Evolutionary conservation across 2,888 invertebrate species (phyloP), one percentile per base, ranked within the genome.

Genomic region (Parascotia fuliginaria): DNA sequence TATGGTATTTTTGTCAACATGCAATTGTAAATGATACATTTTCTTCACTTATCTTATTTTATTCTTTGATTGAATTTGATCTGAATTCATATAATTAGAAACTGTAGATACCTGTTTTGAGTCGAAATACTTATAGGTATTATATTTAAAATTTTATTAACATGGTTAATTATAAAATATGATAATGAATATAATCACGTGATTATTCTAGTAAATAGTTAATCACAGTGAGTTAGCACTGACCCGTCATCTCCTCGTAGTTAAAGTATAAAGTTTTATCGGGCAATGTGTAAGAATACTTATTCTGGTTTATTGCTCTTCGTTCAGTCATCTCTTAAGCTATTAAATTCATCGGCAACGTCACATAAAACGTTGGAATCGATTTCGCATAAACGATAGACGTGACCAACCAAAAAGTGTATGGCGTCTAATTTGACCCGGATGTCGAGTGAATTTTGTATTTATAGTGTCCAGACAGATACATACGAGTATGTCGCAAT

Each of bases 361-460:
- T 87, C 87, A 83, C 87, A 90, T 92, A 90, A 90, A 92, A 85
- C 79, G 87, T 65, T 73, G 66, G 79, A 79, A 91, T 92, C 90
- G 91, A 92, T 92, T 92, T 90, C 89, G 75, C 87, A 90, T 91
- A 91, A 92, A 91, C 84, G 85, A 77, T 85, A 83, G 81, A 90
- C 90, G 89, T 90, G 89, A 89, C 87, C 81, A 77, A 77, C 72
- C 73, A 72, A 76, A 74, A 81, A 76, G 77, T 79, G 76, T 81
- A 76, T 77, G 74, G 69, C 70, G 69, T 74, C 82, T 87, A 84
- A 87, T 88, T 89, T 84, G 80, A 79, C 73, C 75, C 66, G 64
- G 64, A 65, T 67, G 70, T 63, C 58, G 63, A 75, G 70, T 71
- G 70, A 75, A 74, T 76, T 73, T 66, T 55, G 51, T 63, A 51